Evolutionary conservation across 2,888 invertebrate genomes (phyloP), one percentile per base, ranked within the genome.

Genomic region (Pseudococcus longispinus): DNA sequence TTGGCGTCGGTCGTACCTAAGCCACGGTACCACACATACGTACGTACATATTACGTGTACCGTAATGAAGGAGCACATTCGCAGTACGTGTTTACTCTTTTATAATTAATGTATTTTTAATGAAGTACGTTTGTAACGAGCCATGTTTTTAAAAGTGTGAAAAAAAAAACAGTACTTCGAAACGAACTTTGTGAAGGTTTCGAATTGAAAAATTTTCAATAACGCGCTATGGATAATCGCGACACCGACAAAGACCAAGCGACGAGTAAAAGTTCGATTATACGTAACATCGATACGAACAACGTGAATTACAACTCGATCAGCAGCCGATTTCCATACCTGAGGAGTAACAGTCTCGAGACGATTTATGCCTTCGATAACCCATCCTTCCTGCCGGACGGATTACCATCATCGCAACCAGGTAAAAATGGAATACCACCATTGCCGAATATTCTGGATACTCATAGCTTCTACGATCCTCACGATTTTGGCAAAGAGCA

Each of bases 221-320:
- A 20, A 80, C 20, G 5, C 32, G 42, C 20, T 23, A 84, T 84
- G 84, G 84, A 84, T 29, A 84, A 84, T 42, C 84, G 84, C 60
- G 42, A 55, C 29, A 11, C 9, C 9, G 32, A 13, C 42, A 44
- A 82, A 44, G 83, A 46, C 18, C 51, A 26, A 5, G 23, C 23
- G 32, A 32, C 65, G n/a, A 60, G 60, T 55, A 42, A 84, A 55
- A 55, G 20, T 18, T 60, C 84, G 20, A 84, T 42, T 18, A 84
- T 42, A 20, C 77, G 77, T 80, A 42, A 42, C 42, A 74, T 96
- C 0, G 91, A 95, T 88, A 94, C 96, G 0, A 97, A 98, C 89
- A 97, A 95, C 91, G 94, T 98, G 87, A 96, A 98, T 0, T 98
- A 98, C 90, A 84, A 84, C 23, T 37, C 84, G 29, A 84, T 65